These are phyloP conservation scores for Nanorana parkeri DNA, from an alignment of 2,113 vertebrate genomes.

Conservation along the genomic window DNA sequence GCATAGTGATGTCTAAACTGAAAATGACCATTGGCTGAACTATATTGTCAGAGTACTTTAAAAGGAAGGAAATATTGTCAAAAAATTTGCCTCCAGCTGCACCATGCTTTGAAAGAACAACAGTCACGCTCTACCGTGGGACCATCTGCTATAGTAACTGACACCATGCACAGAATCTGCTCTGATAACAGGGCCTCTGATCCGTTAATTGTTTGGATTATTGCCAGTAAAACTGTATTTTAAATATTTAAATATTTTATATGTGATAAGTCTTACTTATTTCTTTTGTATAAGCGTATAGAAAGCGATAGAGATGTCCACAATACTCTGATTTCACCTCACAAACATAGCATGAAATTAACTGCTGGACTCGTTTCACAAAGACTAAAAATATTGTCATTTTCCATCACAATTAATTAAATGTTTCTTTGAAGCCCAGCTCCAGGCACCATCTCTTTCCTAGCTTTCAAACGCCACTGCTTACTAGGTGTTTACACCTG, in stretches of 20 bases:
- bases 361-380: too few species aligned
- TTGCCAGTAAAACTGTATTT: slow-evolving; percentile 39
- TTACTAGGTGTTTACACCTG: too few species aligned
- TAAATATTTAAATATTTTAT: slow-evolving; percentile 51
- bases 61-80: slow-evolving; percentile 33
- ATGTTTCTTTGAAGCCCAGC: too few species aligned
- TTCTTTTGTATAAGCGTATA: not conserved
- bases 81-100: slow-evolving; percentile 53
- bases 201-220: slow-evolving; percentile 56
- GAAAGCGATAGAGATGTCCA: not conserved
- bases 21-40: not conserved
- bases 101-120: slow-evolving; percentile 37
- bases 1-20: slow-evolving; percentile 3
- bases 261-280: slow-evolving; percentile 1
- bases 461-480: too few species aligned
- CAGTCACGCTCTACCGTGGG: slow-evolving; percentile 33
- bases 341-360: too few species aligned
- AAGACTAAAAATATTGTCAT: too few species aligned
- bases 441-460: too few species aligned
- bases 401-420: too few species aligned
- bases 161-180: slow-evolving; percentile 55
- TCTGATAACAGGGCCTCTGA: slow-evolving; percentile 52
- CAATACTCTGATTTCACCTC: too few species aligned
- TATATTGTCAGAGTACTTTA: not conserved
- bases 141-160: slow-evolving; percentile 56